Percentiles rank a stretch among this genome's conserved stretches.
These are phyloP conservation scores for Beris chalybata DNA, from an alignment of 2,888 invertebrate genomes.

Conservation along the genomic window DNA sequence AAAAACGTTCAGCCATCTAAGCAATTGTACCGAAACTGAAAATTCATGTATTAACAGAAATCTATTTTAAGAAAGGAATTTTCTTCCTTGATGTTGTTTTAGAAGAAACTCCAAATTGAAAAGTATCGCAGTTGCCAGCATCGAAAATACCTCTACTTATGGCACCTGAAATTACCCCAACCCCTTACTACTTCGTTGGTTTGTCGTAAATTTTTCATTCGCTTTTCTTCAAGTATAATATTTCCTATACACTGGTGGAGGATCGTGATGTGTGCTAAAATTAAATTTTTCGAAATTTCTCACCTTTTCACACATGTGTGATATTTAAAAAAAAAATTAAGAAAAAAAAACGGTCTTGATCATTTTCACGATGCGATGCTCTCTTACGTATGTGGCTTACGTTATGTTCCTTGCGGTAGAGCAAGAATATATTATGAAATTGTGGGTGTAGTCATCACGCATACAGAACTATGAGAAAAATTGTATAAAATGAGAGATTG, in stretches of 20 bases:
- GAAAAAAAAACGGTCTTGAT: neutral
- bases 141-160: conserved; percentile 10
- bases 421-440: conserved; percentile 13
- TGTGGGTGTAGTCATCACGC: neutral
- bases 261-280: conserved; percentile 1
- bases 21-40: too few species aligned
- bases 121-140: conserved; percentile 4
- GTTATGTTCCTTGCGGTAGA: conserved; percentile 22
- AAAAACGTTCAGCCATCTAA: too few species aligned
- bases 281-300: conserved; percentile 6
- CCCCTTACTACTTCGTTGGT: too few species aligned
- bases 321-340: neutral
- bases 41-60: neutral
- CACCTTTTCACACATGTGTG: conserved; percentile 19
- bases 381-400: neutral
- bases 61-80: conserved; percentile 22
- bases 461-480: neutral
- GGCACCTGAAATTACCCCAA: conserved; percentile 6
- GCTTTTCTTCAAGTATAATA: too few species aligned
- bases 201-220: too few species aligned
- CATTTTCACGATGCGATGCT: too few species aligned
- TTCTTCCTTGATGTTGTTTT: conserved; percentile 16
- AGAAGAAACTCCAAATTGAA: too few species aligned
- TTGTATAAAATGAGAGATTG: neutral
- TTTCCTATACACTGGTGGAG: too few species aligned